Conservation (phyloP, 2,797 vertebrate species). For the Peromyscus eremicus region DNA sequence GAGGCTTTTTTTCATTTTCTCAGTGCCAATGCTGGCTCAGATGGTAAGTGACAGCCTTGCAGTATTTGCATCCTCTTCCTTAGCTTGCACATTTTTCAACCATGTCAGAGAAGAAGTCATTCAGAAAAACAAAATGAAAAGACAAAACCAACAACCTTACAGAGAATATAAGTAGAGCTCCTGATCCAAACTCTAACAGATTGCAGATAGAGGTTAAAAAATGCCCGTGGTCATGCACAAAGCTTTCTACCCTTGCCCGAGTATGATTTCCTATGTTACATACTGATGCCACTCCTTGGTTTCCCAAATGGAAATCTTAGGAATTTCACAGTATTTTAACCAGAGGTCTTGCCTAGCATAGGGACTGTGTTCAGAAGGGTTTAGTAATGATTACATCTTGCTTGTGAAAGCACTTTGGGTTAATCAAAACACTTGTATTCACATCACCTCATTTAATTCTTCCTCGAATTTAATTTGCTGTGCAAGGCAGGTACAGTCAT, state of each 20-base stretch:
- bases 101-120: constrained; percentile 73
- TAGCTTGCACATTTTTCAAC: constrained; percentile 64
- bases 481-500: background rate
- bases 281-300: constrained; percentile 29
- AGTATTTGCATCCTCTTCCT: constrained; percentile 84
- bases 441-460: background rate
- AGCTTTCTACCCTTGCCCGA: background rate
- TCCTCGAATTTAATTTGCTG: background rate
- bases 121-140: constrained; percentile 32
- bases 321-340: constrained; percentile 13
- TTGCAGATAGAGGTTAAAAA: constrained; percentile 23
- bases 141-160: constrained; percentile 30
- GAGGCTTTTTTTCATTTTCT: constrained; percentile 82
- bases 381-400: background rate
- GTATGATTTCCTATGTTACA: constrained; percentile 19
- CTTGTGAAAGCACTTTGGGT: constrained; percentile 20
- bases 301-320: background rate
- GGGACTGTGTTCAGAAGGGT: background rate
- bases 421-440: background rate
- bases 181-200: background rate
- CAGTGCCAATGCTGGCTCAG: background rate
- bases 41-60: constrained; percentile 80
- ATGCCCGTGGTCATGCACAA: background rate
- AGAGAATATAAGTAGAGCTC: constrained; percentile 67
- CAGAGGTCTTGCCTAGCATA: background rate